Evolutionary conservation across 1,140 invertebrate species (phyloP), one percentile per base, ranked within the genome.

Genomic region (Trinorchestia longiramus): DNA sequence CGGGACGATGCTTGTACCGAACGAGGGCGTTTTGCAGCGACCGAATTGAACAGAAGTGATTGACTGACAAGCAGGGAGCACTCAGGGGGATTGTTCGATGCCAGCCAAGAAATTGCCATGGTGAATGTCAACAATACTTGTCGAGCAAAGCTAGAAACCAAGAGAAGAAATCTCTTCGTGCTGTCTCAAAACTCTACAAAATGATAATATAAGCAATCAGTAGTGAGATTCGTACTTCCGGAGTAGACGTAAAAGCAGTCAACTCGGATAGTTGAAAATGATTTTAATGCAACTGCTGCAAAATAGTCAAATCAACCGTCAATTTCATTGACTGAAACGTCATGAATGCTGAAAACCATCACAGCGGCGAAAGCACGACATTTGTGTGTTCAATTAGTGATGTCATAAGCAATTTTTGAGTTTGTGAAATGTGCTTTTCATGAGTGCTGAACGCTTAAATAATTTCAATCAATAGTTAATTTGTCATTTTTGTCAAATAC

Each of bases 51-150:
- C 88, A 42, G 88, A 90, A 90, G 88, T 90, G 88, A 90, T 90
- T 90, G 88, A 90, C 88, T 90, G 88, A 90, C 88, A 90, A 90
- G 88, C 88, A 90, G 88, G 88, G 41, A 90, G 88, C 88, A 90
- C 88, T 90, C 88, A 90, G 28, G 41, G n/a, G 88, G 88, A 90
- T 90, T 90, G 88, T 90, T 41, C 88, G 41, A 90, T 41, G n/a
- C n/a, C 41, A 42, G 88, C 41, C 88, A 90, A 90, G 88, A 90
- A 43, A 90, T 90, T 90, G 88, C 88, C n/a, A 43, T 42, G n/a
- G 36, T 90, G 88, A 77, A 77, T 77, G 62, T 77, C 62, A 77
- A 77, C 62, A 77, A 77, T 77, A 77, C 62, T 77, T 28, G 28
- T 77, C 62, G 62, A 77, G 62, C 62, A 28, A 36, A 3, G 11